A percentile compares a stretch with the other conserved stretches of the same genome.
Conservation (phyloP, 2,797 vertebrate species). For the Mormyrus hasselquistii region DNA sequence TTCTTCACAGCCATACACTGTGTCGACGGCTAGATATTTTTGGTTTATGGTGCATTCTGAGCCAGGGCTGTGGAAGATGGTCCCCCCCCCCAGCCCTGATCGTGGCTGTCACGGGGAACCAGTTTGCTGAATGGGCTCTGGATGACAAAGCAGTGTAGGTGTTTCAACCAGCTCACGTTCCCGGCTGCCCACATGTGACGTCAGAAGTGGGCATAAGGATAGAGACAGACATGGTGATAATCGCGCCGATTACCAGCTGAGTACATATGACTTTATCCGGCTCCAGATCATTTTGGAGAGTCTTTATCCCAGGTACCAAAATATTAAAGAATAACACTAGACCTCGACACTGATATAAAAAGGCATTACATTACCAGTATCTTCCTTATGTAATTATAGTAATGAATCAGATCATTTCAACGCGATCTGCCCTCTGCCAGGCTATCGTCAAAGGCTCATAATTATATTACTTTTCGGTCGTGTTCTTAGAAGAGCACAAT, state of each 20-base stretch:
- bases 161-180: neutral
- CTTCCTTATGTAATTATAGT: slow-evolving; percentile 18
- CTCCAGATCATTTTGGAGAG: neutral
- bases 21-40: neutral
- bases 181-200: neutral
- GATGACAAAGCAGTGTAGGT: neutral
- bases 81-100: neutral
- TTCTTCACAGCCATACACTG: neutral
- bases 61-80: neutral
- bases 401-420: slow-evolving; percentile 22
- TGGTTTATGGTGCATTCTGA: neutral
- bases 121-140: neutral
- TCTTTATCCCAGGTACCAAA: slow-evolving; percentile 12
- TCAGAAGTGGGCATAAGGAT: neutral
- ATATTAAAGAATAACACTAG: slow-evolving; percentile 1
- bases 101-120: neutral
- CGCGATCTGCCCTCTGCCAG: neutral
- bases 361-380: neutral
- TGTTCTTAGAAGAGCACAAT: neutral
- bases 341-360: neutral
- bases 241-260: neutral
- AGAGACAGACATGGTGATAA: neutral
- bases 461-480: neutral
- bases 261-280: neutral
- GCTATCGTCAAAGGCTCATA: neutral